These are phyloP conservation scores for Mizuhopecten yessoensis DNA, from an alignment of 1,140 invertebrate species.

Conservation along the genomic window DNA sequence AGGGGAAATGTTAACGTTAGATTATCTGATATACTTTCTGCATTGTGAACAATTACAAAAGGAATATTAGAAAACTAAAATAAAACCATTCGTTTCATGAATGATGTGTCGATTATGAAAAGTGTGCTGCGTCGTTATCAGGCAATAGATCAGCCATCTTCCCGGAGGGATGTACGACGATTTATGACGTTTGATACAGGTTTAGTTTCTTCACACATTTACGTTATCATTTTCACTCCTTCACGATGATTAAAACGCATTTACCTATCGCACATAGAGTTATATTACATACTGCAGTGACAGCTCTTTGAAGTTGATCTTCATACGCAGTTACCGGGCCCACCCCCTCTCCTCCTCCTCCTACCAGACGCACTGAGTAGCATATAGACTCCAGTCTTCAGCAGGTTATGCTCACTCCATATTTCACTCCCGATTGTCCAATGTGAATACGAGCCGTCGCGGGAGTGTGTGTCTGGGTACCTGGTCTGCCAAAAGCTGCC, in stretches of 20 bases:
- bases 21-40: neutral
- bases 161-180: neutral
- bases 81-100: neutral
- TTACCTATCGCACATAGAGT: slow-evolving; percentile 11
- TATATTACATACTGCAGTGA: slow-evolving; percentile 32
- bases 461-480: neutral
- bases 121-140: neutral
- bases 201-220: slow-evolving; percentile 2
- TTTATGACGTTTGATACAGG: slow-evolving; percentile 16
- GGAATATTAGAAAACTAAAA: slow-evolving; percentile 18
- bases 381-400: neutral
- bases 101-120: neutral
- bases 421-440: slow-evolving; percentile 14
- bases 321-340: neutral
- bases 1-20: neutral
- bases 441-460: neutral
- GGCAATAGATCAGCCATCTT: neutral
- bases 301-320: slow-evolving; percentile 19
- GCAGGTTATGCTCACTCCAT: neutral
- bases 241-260: slow-evolving; percentile 34
- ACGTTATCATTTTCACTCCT: slow-evolving; percentile 24
- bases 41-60: slow-evolving; percentile 11
- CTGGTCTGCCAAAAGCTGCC: neutral
- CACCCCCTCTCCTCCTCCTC: slow-evolving; percentile 21
- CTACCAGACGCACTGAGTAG: neutral